Evolutionary conservation across 2,797 vertebrate genomes (phyloP).

Genomic region (Adrianichthys oophorus): DNA sequence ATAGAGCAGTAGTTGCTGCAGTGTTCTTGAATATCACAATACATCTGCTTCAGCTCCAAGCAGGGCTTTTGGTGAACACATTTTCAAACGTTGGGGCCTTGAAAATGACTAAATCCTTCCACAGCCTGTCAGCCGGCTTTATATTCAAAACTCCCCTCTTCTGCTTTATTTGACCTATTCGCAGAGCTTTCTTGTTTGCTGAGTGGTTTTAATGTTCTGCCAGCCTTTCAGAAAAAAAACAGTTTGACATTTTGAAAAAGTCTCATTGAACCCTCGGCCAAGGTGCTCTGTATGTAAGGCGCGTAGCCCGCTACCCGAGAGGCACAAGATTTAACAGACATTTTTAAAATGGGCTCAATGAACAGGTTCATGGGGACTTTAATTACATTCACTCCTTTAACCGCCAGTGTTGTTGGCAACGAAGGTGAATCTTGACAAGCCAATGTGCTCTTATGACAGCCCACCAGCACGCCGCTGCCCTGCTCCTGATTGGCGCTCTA

Average conservation of each 20-base stretch:
- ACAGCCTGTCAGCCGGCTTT: too few species aligned
- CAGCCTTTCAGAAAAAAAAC: conserved; percentile 21
- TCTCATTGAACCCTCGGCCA: conserved; percentile 12
- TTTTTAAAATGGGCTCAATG: conserved; percentile 75
- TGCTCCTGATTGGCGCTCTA: conserved; percentile 65
- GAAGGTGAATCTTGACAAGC: conserved; percentile 71
- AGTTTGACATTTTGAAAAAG: conserved; percentile 26
- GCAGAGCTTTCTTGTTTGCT: background rate
- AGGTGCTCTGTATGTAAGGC: conserved; percentile 43
- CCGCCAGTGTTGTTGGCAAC: conserved; percentile 58
- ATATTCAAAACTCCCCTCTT: conserved; percentile 1
- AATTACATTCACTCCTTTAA: conserved; percentile 76
- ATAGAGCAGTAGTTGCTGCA: too few species aligned
- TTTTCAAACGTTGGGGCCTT: too few species aligned
- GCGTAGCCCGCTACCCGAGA: conserved; percentile 24
- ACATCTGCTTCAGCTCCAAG: too few species aligned
- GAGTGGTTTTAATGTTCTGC: conserved; percentile 9
- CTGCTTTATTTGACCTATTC: conserved; percentile 2
- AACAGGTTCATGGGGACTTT: conserved; percentile 71
- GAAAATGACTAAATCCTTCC: too few species aligned
- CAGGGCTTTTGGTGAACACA: too few species aligned
- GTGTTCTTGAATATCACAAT: too few species aligned
- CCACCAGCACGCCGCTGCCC: conserved; percentile 52
- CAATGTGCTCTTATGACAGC: conserved; percentile 63
- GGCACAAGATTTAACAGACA: conserved; percentile 63